Base-by-base conservation (phyloP, 37 sponge, comb jelly and placozoan genomes). In the Dysidea cf. avara region DNA sequence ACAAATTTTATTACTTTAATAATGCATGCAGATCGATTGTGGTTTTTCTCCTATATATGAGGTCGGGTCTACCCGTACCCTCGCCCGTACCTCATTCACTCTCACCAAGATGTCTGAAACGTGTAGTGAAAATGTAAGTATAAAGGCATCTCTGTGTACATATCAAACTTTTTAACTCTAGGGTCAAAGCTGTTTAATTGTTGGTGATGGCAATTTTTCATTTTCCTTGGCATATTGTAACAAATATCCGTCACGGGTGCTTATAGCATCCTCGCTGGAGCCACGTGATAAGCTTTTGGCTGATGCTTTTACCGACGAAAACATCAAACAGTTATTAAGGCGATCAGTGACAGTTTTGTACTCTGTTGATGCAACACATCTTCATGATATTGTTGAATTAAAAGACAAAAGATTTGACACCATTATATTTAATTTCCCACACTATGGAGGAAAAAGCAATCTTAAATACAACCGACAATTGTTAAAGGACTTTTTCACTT, bases 181-280 rank as follows among this genome's bases (percentile, higher is more conserved):
- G n/a, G n/a, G n/a, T n/a, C n/a, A n/a, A 17, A 28, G 33, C 3
- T 70, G 66, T 33, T 61, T 92, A 39, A 59, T 92, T 13, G 55
- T 92, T 24, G 93, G 93, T 39, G 93, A 92, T 57, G 93, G 93
- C 18, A 87, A 92, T 50, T 92, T 92, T 67, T 86, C 85, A 7
- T 92, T 92, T 57, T 81, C 88, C 1, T 53, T 84, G 4, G 3
- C 61, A 5, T 49, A 66, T n/a, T 53, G 47, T 17, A 74, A 28
- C 43, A 13, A 9, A 24, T n/a, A 50, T 0, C n/a, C 12, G 0
- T 18, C 28, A 20, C 37, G 14, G 1, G 56, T 32, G 28, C 14
- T 87, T 16, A 46, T 81, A 7, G 65, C 78, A 13, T 82, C 88
- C 6, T 81, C 83, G 3, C 39, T 60, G 11, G 83, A 87, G 16